Evolutionary conservation across 2,797 vertebrate genomes (phyloP).

Genomic region (Pipistrellus pygmaeus): DNA sequence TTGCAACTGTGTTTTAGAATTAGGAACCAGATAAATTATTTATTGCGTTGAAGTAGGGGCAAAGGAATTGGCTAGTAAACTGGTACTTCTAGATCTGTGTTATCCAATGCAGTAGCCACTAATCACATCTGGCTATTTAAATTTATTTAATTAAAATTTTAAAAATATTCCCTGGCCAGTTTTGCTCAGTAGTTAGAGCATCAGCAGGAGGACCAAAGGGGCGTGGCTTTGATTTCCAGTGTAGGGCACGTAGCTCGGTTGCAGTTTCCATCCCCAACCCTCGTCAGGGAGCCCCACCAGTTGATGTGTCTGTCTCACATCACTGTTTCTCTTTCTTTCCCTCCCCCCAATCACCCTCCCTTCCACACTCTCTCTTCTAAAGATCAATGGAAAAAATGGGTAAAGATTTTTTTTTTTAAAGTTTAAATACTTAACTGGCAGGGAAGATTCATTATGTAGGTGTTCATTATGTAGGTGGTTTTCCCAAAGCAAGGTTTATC

Average conservation of each 20-base stretch:
- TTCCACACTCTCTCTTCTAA: too few relatives aligned
- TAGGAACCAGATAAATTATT: conserved; percentile 38
- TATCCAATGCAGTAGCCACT: background rate
- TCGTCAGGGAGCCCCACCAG: too few relatives aligned
- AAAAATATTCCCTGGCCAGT: background rate
- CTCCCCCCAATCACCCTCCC: too few relatives aligned
- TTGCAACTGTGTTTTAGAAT: conserved; percentile 12
- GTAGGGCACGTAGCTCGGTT: too few relatives aligned
- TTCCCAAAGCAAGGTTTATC: background rate
- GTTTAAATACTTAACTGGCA: background rate
- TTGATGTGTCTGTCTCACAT: too few relatives aligned
- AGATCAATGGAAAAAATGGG: too few relatives aligned
- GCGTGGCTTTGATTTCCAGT: too few relatives aligned
- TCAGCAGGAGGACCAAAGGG: too few relatives aligned
- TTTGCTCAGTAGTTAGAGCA: too few relatives aligned
- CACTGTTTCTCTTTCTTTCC: too few relatives aligned
- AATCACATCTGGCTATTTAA: background rate
- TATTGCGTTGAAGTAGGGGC: background rate
- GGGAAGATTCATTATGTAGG: background rate
- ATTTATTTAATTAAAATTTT: conserved; percentile 43
- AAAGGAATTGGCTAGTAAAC: conserved; percentile 14
- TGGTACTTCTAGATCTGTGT: background rate
- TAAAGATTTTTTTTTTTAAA: conserved; percentile 11
- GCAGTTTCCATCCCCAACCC: too few relatives aligned
- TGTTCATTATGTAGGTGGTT: background rate